Conservation (phyloP, 2,888 invertebrate species). For the Germaria angustata region DNA sequence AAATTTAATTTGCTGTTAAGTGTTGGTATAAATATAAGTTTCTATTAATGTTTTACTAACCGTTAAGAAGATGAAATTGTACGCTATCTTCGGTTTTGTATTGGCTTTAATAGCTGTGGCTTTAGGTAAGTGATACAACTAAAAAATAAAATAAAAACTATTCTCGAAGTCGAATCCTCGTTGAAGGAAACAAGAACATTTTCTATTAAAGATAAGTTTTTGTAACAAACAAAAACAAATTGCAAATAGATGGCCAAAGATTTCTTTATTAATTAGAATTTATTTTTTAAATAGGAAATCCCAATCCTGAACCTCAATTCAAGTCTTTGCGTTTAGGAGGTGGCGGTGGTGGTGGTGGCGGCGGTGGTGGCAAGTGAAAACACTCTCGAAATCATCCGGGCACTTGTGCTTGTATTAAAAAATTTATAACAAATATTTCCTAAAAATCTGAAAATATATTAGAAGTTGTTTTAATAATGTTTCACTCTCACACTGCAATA, state of each 20-base stretch:
- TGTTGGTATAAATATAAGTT: constrained; percentile 38
- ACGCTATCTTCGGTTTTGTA: constrained; percentile 46
- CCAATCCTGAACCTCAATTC: constrained; percentile 54
- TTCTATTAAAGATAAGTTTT: neutral
- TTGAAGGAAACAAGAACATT: too few relatives aligned
- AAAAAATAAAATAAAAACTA: too few relatives aligned
- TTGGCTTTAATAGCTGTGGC: constrained; percentile 51
- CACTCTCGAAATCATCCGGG: neutral
- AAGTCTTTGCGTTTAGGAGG: constrained; percentile 45
- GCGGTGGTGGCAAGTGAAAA: constrained; percentile 51
- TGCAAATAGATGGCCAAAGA: neutral
- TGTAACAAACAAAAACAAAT: neutral
- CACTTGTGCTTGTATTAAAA: neutral
- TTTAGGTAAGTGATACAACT: constrained; percentile 34
- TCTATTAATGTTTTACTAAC: neutral
- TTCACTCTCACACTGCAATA: too few relatives aligned
- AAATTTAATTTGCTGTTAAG: neutral
- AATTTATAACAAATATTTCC: neutral
- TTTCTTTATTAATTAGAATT: neutral
- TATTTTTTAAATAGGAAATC: constrained; percentile 30
- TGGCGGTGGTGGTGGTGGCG: constrained; percentile 63
- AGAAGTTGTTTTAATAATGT: neutral
- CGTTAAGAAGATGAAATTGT: constrained; percentile 51
- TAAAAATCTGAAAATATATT: neutral
- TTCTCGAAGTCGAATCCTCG: too few relatives aligned